These are phyloP conservation scores for Parasteatoda tepidariorum DNA, from an alignment of 1,140 invertebrate genomes.

Conservation along the genomic window DNA sequence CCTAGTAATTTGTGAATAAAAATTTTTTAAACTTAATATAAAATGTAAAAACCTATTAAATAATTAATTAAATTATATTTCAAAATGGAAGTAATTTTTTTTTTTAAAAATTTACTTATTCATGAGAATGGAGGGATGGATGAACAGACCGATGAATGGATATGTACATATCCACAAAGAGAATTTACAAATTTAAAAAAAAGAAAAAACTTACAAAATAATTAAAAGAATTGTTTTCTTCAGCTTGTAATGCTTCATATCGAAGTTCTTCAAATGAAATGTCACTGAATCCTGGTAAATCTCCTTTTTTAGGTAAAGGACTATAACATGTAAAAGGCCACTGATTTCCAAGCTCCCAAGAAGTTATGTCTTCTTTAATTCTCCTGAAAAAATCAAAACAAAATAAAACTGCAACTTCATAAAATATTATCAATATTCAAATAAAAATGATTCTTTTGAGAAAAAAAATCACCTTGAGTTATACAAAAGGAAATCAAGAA, in stretches of 20 bases:
- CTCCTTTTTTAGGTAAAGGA: not conserved
- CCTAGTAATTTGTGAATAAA: too few relatives aligned
- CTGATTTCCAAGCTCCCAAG: constrained; percentile 26
- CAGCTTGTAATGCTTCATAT: constrained; percentile 39
- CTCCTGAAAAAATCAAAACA: not conserved
- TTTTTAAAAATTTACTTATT: too few relatives aligned
- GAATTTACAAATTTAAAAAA: too few relatives aligned
- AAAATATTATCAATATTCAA: not conserved
- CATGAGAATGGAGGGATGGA: too few relatives aligned
- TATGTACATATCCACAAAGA: too few relatives aligned
- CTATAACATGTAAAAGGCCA: constrained; percentile 43
- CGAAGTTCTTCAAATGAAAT: constrained; percentile 37
- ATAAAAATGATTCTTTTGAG: not conserved
- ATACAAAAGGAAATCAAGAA: too few relatives aligned
- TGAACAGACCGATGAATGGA: too few relatives aligned
- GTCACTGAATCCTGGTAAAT: constrained; percentile 36
- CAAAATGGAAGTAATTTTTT: too few relatives aligned
- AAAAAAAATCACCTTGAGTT: not conserved
- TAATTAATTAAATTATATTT: too few relatives aligned
- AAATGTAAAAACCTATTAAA: too few relatives aligned
- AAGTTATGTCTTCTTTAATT: constrained; percentile 20
- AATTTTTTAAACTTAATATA: too few relatives aligned
- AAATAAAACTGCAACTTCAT: not conserved
- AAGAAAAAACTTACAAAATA: constrained; percentile 31
- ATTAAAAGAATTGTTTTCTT: constrained; percentile 40